These are phyloP conservation scores for Oophaga sylvatica DNA, from an alignment of 2,797 vertebrate species.

Conservation along the genomic window DNA sequence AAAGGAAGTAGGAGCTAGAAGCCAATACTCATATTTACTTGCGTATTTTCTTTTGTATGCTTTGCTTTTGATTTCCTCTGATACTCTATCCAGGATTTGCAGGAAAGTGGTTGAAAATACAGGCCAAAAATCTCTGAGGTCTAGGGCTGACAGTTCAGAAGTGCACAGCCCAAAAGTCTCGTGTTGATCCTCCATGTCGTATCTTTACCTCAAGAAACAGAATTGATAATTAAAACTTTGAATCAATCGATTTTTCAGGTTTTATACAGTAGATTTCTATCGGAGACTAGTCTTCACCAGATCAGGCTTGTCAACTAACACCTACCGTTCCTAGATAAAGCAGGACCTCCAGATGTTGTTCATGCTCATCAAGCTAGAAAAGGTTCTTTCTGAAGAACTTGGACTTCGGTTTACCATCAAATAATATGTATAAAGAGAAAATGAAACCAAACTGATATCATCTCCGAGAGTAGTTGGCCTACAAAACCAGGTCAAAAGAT, in stretches of 20 bases:
- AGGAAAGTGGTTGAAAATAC: slow-evolving; percentile 39
- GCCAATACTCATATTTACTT: slow-evolving; percentile 49
- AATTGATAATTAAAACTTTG: background rate
- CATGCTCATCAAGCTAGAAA: background rate
- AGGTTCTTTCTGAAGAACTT: background rate
- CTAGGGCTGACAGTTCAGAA: slow-evolving; percentile 34
- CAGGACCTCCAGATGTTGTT: background rate
- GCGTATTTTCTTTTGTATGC: slow-evolving; percentile 39
- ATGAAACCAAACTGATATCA: background rate
- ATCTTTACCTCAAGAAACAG: background rate
- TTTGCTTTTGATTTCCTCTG: slow-evolving; percentile 64
- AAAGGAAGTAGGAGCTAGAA: slow-evolving; percentile 27
- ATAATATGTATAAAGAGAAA: background rate
- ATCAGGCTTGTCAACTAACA: background rate
- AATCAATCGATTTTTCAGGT: background rate
- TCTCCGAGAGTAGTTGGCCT: background rate
- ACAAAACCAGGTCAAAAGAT: background rate
- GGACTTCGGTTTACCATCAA: background rate
- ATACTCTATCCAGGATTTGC: slow-evolving; percentile 62
- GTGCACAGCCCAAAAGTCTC: background rate
- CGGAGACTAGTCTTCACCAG: background rate
- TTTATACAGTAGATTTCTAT: background rate
- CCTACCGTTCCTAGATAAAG: background rate
- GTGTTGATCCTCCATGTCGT: background rate
- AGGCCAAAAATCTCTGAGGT: slow-evolving; percentile 16